phyloP scores from a whole-genome alignment of 2,113 vertebrate genomes.

The Saguinus midas region DNA sequence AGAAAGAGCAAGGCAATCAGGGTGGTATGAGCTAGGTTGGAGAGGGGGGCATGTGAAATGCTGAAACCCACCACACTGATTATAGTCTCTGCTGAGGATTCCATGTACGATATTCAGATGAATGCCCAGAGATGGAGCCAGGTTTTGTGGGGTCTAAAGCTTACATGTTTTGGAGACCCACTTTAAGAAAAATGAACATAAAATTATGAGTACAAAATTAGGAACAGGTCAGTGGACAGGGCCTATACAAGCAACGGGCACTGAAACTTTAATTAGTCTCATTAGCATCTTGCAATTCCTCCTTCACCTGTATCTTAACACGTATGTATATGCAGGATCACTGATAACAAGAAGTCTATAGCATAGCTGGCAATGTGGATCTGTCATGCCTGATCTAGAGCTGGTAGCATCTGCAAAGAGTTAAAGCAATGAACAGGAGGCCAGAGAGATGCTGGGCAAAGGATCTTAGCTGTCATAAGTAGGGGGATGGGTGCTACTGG shows the following conservation, averaged over 20 bases:
- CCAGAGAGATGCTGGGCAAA: not conserved
- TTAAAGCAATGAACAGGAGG: not conserved
- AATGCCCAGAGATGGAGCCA: not conserved
- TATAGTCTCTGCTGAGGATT: not conserved
- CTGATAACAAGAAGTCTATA: not conserved
- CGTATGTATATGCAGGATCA: fast-evolving
- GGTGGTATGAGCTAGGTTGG: not conserved
- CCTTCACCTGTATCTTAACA: not conserved
- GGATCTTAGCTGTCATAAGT: not conserved
- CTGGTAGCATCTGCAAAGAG: not conserved
- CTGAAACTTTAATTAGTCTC: not conserved
- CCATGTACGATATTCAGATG: not conserved
- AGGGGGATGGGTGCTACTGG: not conserved
- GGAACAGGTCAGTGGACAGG: not conserved
- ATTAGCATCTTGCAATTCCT: not conserved
- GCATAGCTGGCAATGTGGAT: not conserved
- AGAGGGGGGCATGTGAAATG: not conserved
- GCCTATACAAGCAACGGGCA: not conserved
- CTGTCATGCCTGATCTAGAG: not conserved
- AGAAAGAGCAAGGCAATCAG: not conserved
- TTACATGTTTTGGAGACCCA: not conserved
- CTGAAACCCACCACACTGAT: not conserved
- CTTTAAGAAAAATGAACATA: not conserved
- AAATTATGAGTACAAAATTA: not conserved
- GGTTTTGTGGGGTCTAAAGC: not conserved